phyloP scores from a whole-genome alignment of 1,140 invertebrate genomes.

The Agrilus planipennis region DNA sequence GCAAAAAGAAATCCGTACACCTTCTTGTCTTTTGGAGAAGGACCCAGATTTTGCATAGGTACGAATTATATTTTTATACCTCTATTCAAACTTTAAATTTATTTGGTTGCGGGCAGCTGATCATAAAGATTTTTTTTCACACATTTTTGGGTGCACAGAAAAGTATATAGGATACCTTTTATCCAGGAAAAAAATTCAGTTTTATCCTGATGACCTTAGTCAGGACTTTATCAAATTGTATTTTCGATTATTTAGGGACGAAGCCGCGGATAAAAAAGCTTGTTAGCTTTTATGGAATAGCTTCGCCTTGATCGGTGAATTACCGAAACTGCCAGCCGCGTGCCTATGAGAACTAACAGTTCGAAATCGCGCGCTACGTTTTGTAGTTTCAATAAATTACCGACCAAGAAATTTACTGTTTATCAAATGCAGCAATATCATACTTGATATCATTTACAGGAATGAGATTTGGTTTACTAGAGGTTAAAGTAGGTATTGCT shows the following conservation, averaged over 20 bases:
- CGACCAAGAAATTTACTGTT: too few relatives aligned
- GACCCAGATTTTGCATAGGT: conserved; percentile 66
- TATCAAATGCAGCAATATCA: too few relatives aligned
- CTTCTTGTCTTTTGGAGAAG: conserved; percentile 64
- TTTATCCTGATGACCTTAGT: background rate
- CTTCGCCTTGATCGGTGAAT: too few relatives aligned
- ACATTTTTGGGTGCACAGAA: too few relatives aligned
- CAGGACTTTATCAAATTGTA: background rate
- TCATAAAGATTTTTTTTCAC: conserved; percentile 17
- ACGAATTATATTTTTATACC: conserved; percentile 27
- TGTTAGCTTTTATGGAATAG: too few relatives aligned
- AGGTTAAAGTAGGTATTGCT: conserved; percentile 27
- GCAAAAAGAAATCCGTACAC: conserved; percentile 38
- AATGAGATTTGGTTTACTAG: conserved; percentile 29
- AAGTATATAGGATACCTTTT: conserved; percentile 42
- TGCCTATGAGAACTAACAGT: too few relatives aligned
- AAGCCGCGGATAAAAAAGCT: too few relatives aligned
- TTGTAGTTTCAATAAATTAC: too few relatives aligned
- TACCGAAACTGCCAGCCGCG: too few relatives aligned
- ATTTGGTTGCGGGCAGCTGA: background rate
- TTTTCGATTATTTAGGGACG: too few relatives aligned
- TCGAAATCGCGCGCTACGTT: too few relatives aligned
- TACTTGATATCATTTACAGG: conserved; percentile 23
- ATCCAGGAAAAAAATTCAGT: conserved; percentile 30
- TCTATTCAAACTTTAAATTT: conserved; percentile 16